Conservation (phyloP, 2,113 vertebrate species). For the Gallinago jamesoni region DNA sequence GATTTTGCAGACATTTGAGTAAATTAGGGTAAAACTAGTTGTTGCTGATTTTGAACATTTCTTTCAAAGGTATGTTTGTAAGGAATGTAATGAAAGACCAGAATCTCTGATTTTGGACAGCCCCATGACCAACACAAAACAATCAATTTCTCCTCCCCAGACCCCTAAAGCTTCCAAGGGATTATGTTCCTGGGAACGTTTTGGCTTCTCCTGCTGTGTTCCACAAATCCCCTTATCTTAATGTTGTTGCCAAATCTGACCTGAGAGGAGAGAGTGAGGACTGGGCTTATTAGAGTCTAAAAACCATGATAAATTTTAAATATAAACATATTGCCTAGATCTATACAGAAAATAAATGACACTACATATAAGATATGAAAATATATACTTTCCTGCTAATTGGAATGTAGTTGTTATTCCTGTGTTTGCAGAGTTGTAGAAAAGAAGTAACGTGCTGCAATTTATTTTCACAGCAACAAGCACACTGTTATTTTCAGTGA, state of each 20-base stretch:
- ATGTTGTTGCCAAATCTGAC: not conserved
- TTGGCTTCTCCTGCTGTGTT: not conserved
- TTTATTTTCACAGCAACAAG: not conserved
- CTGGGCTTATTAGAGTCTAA: not conserved
- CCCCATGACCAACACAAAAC: not conserved
- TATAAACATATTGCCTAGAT: not conserved
- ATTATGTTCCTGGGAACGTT: accelerated
- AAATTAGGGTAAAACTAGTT: not conserved
- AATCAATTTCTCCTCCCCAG: not conserved
- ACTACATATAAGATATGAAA: not conserved
- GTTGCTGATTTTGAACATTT: not conserved
- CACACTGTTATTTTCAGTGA: not conserved
- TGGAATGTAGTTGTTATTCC: not conserved
- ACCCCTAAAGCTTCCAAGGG: not conserved
- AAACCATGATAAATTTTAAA: accelerated
- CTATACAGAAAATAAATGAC: not conserved
- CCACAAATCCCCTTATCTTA: not conserved
- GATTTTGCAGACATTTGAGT: not conserved
- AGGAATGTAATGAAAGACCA: accelerated
- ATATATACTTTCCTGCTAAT: not conserved
- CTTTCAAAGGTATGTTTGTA: not conserved
- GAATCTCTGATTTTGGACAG: not conserved
- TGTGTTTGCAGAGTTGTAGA: not conserved
- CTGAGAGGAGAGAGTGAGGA: not conserved
- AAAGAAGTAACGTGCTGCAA: not conserved